Evolutionary conservation across 2,888 invertebrate genomes (phyloP).

Genomic region (Epistrophe grossulariae): DNA sequence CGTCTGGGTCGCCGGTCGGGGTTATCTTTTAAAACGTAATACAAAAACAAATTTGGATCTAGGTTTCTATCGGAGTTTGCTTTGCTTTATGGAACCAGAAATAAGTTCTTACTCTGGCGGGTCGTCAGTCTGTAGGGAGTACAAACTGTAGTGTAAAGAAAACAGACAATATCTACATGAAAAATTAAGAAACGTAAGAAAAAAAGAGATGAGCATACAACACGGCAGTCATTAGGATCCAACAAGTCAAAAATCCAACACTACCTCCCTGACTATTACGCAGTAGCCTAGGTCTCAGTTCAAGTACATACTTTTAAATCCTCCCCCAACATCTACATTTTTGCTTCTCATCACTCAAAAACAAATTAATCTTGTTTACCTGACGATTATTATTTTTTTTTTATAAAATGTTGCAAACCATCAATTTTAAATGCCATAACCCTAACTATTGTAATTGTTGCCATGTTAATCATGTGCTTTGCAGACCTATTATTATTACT

Average conservation of each 20-base stretch:
- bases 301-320: background rate
- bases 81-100: too few relatives aligned
- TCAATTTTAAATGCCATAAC: slow-evolving; percentile 31
- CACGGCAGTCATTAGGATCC: too few relatives aligned
- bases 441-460: slow-evolving; percentile 19
- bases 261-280: background rate
- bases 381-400: background rate
- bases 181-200: too few relatives aligned
- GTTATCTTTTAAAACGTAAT: too few relatives aligned
- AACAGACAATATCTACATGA: too few relatives aligned
- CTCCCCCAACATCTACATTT: slow-evolving; percentile 29
- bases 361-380: slow-evolving; percentile 34
- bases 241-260: background rate
- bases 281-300: background rate
- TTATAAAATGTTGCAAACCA: slow-evolving; percentile 41
- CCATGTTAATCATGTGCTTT: slow-evolving; percentile 39
- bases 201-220: too few relatives aligned
- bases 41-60: too few relatives aligned
- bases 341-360: slow-evolving; percentile 10
- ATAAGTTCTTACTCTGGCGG: too few relatives aligned
- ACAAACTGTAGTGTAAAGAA: too few relatives aligned
- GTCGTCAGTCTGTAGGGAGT: too few relatives aligned
- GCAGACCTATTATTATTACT: slow-evolving; percentile 39
- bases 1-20: too few relatives aligned
- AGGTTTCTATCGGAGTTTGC: too few relatives aligned